phyloP scores from a whole-genome alignment of 2,797 vertebrate genomes.

The Pangasius djambal region DNA sequence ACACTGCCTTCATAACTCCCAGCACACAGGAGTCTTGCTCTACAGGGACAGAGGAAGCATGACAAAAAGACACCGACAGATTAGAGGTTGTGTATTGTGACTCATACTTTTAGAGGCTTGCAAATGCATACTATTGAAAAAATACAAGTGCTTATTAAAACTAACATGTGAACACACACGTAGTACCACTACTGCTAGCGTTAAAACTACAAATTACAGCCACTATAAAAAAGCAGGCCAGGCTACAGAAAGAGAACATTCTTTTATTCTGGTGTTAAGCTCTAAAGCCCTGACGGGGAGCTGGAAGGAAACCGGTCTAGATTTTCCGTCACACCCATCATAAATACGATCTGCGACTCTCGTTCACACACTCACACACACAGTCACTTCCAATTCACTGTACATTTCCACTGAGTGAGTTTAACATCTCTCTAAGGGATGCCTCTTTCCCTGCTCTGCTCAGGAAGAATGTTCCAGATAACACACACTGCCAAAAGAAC shows the following conservation, averaged over 20 bases:
- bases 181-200: background rate
- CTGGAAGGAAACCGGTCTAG: slow-evolving; percentile 51
- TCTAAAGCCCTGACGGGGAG: slow-evolving; percentile 44
- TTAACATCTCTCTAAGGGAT: slow-evolving; percentile 39
- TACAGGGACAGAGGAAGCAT: background rate
- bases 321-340: slow-evolving; percentile 52
- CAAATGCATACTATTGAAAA: background rate
- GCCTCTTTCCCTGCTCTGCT: background rate
- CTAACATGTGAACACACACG: background rate
- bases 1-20: slow-evolving; percentile 21
- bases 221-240: slow-evolving; percentile 41
- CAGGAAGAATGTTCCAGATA: slow-evolving; percentile 43
- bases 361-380: slow-evolving; percentile 30
- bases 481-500: slow-evolving; percentile 41
- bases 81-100: slow-evolving; percentile 1
- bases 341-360: slow-evolving; percentile 51
- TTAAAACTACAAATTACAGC: slow-evolving; percentile 36
- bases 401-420: slow-evolving; percentile 46
- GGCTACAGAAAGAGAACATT: slow-evolving; percentile 24
- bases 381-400: slow-evolving; percentile 36
- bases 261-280: slow-evolving; percentile 50
- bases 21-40: slow-evolving; percentile 13
- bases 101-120: background rate
- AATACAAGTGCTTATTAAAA: slow-evolving; percentile 5
- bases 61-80: background rate